These are phyloP conservation scores for Iguana delicatissima DNA, from an alignment of 2,797 vertebrate species.

Conservation along the genomic window DNA sequence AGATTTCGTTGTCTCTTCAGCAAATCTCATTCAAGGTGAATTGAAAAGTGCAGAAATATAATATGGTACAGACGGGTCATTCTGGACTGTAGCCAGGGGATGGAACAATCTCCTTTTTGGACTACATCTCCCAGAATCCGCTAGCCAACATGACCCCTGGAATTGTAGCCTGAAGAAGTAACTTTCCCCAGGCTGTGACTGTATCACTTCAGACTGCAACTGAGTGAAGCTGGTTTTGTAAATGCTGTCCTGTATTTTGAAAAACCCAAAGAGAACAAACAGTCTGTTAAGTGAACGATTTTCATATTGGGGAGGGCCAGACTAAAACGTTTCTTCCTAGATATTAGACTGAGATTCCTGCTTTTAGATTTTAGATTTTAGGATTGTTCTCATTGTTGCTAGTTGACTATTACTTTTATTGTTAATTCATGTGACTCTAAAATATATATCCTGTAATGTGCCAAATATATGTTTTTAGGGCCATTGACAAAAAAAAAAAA, in stretches of 20 bases:
- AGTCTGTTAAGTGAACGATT: too few species aligned
- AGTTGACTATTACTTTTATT: background rate
- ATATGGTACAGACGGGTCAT: background rate
- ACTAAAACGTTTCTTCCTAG: background rate
- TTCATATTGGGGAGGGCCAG: background rate
- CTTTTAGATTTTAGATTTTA: background rate
- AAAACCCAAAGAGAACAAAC: background rate
- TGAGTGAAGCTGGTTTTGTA: background rate
- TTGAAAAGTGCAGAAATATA: background rate
- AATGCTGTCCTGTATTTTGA: background rate
- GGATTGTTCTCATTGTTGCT: background rate
- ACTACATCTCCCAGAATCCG: background rate
- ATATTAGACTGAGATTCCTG: background rate
- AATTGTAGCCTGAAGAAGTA: too few species aligned
- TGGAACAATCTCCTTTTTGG: background rate
- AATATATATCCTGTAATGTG: background rate
- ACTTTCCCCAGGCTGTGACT: background rate
- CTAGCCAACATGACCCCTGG: background rate
- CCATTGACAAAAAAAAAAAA: background rate
- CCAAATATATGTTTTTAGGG: background rate
- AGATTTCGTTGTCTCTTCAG: background rate
- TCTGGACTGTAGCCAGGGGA: background rate
- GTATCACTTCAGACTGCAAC: background rate
- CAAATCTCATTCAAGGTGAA: background rate
- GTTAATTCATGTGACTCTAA: background rate